Percentiles rank a stretch among this genome's conserved stretches.
phyloP scores from a whole-genome alignment of 2,888 invertebrate species.

The Hemicrepidius hirtus region DNA sequence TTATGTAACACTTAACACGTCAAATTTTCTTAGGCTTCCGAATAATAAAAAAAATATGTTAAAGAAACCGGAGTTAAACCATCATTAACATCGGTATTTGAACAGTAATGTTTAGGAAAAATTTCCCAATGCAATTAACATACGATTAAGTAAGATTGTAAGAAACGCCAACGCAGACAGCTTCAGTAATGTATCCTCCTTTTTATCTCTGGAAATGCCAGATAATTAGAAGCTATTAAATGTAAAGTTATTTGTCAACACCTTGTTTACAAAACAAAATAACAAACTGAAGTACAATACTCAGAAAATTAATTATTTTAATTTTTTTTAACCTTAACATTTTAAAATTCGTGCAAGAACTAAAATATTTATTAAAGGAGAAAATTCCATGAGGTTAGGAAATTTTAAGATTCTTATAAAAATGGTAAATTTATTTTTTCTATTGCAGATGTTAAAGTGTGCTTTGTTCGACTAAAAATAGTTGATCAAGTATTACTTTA shows the following conservation, averaged over 20 bases:
- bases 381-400: background rate
- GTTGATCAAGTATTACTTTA: too few species aligned
- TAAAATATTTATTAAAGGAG: background rate
- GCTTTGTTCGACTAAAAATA: too few species aligned
- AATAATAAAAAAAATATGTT: too few species aligned
- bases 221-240: background rate
- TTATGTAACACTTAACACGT: background rate
- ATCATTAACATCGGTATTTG: background rate
- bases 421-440: too few species aligned
- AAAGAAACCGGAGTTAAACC: too few species aligned
- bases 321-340: too few species aligned
- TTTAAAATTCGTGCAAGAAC: background rate
- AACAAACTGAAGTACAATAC: too few species aligned
- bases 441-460: too few species aligned
- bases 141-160: background rate
- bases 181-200: slow-evolving; percentile 1
- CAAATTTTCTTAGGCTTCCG: too few species aligned
- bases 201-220: slow-evolving; percentile 10
- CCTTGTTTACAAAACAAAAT: background rate
- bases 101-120: slow-evolving; percentile 3
- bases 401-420: background rate
- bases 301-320: background rate
- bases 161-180: background rate
- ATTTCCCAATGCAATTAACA: slow-evolving; percentile 21
- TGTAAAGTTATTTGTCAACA: too few species aligned